These are phyloP conservation scores for Melipona bicolor DNA, from an alignment of 2,888 invertebrate genomes.

Conservation along the genomic window DNA sequence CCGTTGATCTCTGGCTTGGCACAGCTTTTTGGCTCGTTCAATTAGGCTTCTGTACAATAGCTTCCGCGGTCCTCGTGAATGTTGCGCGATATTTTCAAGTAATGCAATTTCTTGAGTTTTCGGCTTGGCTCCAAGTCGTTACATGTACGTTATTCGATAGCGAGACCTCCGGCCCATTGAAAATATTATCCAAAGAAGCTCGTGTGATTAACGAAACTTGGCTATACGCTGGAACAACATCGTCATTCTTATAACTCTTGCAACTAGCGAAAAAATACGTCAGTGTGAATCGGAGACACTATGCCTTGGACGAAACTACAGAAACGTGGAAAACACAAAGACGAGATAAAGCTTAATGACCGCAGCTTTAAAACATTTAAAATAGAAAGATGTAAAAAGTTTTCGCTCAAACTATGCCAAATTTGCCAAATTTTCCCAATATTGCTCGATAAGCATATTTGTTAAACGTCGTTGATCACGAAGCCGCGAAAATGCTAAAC, in stretches of 20 bases:
- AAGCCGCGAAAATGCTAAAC: neutral
- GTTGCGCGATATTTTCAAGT: conserved; percentile 37
- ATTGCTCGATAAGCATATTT: neutral
- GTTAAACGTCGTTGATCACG: neutral
- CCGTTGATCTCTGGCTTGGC: conserved; percentile 23
- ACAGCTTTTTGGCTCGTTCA: conserved; percentile 32
- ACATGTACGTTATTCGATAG: conserved; percentile 45
- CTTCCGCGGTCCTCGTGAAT: conserved; percentile 24
- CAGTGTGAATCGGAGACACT: conserved; percentile 28
- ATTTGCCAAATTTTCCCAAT: conserved; percentile 36
- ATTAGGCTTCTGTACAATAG: conserved; percentile 41
- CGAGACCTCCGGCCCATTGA: neutral
- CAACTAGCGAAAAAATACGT: neutral
- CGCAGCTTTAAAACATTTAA: neutral
- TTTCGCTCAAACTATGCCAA: conserved; percentile 9
- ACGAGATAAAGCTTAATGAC: conserved; percentile 26
- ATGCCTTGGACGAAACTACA: neutral
- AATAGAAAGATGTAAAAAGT: conserved; percentile 27
- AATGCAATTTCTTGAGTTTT: conserved; percentile 48
- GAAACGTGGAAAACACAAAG: neutral
- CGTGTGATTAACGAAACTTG: conserved; percentile 32
- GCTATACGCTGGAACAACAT: conserved; percentile 3
- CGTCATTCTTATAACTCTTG: conserved; percentile 20
- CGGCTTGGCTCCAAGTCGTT: conserved; percentile 59
- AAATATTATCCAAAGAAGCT: neutral